A percentile compares a stretch with the other conserved stretches of the same genome.
phyloP scores from a whole-genome alignment of 2,888 invertebrate genomes.

The Euphydryas editha region DNA sequence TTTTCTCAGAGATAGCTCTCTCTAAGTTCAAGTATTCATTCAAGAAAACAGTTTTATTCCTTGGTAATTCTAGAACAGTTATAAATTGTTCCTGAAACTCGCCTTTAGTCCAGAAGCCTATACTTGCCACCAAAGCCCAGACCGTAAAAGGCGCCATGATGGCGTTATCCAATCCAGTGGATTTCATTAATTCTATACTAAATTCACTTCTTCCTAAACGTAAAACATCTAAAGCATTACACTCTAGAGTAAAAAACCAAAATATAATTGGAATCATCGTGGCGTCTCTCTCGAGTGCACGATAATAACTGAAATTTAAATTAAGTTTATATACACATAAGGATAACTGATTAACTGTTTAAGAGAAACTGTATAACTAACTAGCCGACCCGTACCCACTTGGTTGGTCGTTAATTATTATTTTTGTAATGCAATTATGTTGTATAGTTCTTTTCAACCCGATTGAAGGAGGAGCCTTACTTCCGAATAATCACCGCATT shows the following conservation, averaged over 20 bases:
- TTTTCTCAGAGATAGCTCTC: not conserved
- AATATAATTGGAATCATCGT: not conserved
- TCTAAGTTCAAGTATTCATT: conserved; percentile 4
- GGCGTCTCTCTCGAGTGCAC: not conserved
- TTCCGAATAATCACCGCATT: no score
- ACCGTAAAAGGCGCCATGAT: not conserved
- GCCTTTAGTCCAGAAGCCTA: not conserved
- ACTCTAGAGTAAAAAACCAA: not conserved
- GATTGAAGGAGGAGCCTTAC: no score
- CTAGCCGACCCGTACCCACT: no score
- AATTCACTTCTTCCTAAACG: no score
- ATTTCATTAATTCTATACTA: not conserved
- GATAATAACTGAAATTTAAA: not conserved
- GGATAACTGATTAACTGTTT: not conserved
- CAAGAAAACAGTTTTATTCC: not conserved
- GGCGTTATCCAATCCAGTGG: not conserved
- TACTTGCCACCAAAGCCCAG: not conserved
- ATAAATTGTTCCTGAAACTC: not conserved
- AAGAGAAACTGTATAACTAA: not conserved
- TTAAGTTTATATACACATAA: no score
- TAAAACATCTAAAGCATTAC: not conserved
- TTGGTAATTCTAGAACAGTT: not conserved
- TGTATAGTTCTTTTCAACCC: no score
- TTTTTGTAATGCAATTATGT: no score
- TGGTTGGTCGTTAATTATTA: no score